Conservation (phyloP, 64 coral and sea anemone species). For the Dendrophyllia cribrosa region DNA sequence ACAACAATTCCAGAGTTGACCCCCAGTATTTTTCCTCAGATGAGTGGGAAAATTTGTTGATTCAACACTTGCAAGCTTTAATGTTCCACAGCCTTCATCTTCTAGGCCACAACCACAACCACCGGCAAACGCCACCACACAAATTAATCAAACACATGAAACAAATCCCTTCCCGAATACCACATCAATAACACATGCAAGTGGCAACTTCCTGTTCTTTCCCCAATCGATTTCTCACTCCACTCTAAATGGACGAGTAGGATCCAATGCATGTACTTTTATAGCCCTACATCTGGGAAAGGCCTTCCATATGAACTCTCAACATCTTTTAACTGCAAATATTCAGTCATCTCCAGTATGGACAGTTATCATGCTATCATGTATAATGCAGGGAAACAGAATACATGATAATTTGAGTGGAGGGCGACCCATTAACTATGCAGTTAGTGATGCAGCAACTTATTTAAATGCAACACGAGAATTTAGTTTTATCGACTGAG, state of each 20-base stretch:
- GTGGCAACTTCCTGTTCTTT: slow-evolving; percentile 31
- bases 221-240: slow-evolving; percentile 24
- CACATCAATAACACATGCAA: not conserved
- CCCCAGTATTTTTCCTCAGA: slow-evolving; percentile 26
- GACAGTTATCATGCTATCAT: slow-evolving; percentile 29
- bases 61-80: not conserved
- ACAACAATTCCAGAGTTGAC: not conserved
- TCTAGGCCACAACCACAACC: not conserved
- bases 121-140: not conserved
- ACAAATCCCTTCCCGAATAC: slow-evolving; percentile 9
- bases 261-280: slow-evolving; percentile 56
- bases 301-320: not conserved
- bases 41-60: slow-evolving; percentile 34
- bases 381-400: slow-evolving; percentile 39
- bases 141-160: not conserved
- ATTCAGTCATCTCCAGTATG: slow-evolving; percentile 16
- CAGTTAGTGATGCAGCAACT: slow-evolving; percentile 8
- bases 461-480: too few species aligned
- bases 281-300: slow-evolving; percentile 40
- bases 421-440: slow-evolving; percentile 17
- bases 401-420: slow-evolving; percentile 29
- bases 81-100: slow-evolving; percentile 25
- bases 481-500: too few species aligned
- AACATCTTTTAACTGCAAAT: slow-evolving; percentile 17
- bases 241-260: slow-evolving; percentile 33